Percentiles rank a stretch among this genome's conserved stretches.
phyloP scores from a whole-genome alignment of 1,140 invertebrate species.

The Chelonus insularis region DNA sequence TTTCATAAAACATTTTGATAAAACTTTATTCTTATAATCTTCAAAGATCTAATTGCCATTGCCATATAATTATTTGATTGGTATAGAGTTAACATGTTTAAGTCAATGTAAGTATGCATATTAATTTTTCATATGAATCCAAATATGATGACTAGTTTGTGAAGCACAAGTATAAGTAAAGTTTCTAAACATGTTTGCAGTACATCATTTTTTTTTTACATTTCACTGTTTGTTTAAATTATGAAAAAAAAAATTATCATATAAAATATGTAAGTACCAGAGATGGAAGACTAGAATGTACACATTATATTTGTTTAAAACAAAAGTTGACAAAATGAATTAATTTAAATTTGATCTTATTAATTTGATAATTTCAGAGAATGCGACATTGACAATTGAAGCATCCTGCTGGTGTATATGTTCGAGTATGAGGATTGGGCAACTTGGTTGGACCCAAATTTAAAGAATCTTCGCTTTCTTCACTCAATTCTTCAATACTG shows the following conservation, averaged over 20 bases:
- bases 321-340: background rate
- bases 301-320: too few species aligned
- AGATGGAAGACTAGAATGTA: too few species aligned
- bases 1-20: too few species aligned
- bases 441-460: constrained; percentile 49
- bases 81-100: background rate
- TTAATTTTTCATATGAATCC: background rate
- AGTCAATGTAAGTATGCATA: constrained; percentile 10
- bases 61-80: background rate
- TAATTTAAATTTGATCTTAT: constrained; percentile 19
- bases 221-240: too few species aligned
- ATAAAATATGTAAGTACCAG: too few species aligned
- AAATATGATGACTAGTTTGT: background rate
- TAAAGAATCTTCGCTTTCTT: constrained; percentile 65
- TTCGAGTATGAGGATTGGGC: constrained; percentile 45
- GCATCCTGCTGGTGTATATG: constrained; percentile 47
- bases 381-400: constrained; percentile 55
- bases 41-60: background rate
- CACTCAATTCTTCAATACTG: constrained; percentile 66
- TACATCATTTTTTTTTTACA: too few species aligned
- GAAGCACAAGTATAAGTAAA: background rate
- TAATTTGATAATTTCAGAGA: constrained; percentile 38
- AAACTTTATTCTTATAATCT: background rate
- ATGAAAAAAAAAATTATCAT: too few species aligned
- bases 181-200: too few species aligned